These are phyloP conservation scores for Trichopoda pennipes DNA, from an alignment of 2,888 invertebrate species.

Conservation along the genomic window DNA sequence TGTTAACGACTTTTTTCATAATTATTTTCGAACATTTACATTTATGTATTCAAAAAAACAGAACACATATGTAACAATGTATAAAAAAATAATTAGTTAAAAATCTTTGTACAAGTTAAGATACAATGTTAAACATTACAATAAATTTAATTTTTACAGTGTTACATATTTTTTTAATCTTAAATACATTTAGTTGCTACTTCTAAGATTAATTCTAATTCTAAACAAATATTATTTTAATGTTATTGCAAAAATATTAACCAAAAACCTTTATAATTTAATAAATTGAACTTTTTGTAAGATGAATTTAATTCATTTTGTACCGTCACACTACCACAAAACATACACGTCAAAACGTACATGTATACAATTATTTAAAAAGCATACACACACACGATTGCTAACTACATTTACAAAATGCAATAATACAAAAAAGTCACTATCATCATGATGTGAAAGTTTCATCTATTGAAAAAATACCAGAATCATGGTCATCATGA, in stretches of 20 bases:
- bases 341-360: constrained; percentile 15
- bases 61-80: not conserved
- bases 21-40: constrained; percentile 6
- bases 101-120: not conserved
- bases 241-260: constrained; percentile 37
- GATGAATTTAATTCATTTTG: constrained; percentile 60
- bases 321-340: constrained; percentile 43
- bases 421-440: constrained; percentile 30
- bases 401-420: constrained; percentile 37
- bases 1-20: not conserved
- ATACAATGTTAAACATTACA: not conserved
- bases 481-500: constrained; percentile 70
- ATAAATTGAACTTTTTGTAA: constrained; percentile 25
- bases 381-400: not conserved
- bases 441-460: constrained; percentile 53
- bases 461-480: constrained; percentile 69
- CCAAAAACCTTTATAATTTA: constrained; percentile 13
- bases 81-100: constrained; percentile 17
- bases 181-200: constrained; percentile 4
- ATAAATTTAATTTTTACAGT: constrained; percentile 6
- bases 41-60: constrained; percentile 11
- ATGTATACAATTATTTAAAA: constrained; percentile 7
- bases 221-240: not conserved
- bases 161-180: not conserved
- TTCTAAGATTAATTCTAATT: constrained; percentile 22